phyloP scores from a whole-genome alignment of 2,888 invertebrate genomes.

The Chloroclystis v-ata region DNA sequence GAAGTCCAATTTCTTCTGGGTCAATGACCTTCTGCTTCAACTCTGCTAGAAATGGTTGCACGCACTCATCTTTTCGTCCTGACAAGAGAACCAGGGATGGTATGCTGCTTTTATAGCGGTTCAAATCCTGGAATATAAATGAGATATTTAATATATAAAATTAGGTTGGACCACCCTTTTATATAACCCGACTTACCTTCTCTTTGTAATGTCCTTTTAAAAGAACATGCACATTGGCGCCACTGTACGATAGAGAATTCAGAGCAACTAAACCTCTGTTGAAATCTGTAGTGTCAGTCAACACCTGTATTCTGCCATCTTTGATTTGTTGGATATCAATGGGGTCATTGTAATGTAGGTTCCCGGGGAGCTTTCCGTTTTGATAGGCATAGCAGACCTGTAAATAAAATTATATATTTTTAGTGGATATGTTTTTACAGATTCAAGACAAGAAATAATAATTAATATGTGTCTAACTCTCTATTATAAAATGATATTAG shows the following conservation, averaged over 20 bases:
- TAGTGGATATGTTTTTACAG: too few relatives aligned
- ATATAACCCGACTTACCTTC: constrained; percentile 31
- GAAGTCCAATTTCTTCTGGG: constrained; percentile 63
- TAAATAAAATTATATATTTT: constrained; percentile 1
- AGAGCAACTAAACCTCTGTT: constrained; percentile 38
- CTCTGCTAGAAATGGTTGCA: constrained; percentile 44
- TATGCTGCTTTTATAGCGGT: constrained; percentile 41
- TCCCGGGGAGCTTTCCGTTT: constrained; percentile 41
- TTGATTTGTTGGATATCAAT: constrained; percentile 33
- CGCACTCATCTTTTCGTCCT: constrained; percentile 73
- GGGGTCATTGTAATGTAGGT: constrained; percentile 41
- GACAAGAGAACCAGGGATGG: constrained; percentile 73
- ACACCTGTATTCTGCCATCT: constrained; percentile 37
- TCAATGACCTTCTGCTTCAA: constrained; percentile 47
- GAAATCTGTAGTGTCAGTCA: constrained; percentile 36
- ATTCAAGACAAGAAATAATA: too few relatives aligned
- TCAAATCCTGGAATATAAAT: constrained; percentile 32
- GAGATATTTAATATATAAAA: neutral
- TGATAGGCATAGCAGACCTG: constrained; percentile 42
- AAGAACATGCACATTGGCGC: constrained; percentile 40
- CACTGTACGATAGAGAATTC: constrained; percentile 41
- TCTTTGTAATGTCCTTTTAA: constrained; percentile 42
- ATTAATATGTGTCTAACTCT: too few relatives aligned
- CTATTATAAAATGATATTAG: neutral
- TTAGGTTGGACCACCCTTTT: too few relatives aligned